Conservation (phyloP, 2,113 vertebrate genomes). For the Tylochromis polylepis region DNA sequence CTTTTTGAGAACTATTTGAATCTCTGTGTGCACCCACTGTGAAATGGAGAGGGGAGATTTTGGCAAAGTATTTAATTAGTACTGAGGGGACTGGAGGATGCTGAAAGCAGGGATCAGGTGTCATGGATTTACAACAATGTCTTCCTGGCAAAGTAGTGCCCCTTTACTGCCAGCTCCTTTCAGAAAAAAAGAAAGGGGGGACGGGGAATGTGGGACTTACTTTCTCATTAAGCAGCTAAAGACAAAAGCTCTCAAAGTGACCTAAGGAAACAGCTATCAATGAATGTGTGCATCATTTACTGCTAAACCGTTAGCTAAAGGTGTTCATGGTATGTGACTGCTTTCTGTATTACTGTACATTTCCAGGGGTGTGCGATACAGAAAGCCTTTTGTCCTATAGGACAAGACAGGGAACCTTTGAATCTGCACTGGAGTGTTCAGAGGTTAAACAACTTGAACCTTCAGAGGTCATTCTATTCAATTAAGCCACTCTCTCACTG, state of each 20-base stretch:
- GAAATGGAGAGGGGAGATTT: slow-evolving; percentile 34
- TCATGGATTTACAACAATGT: slow-evolving; percentile 49
- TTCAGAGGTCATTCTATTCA: slow-evolving; percentile 36
- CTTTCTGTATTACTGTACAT: not conserved
- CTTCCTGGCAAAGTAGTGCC: slow-evolving; percentile 40
- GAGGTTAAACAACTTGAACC: slow-evolving; percentile 69
- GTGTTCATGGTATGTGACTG: not conserved
- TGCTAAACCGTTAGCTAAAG: not conserved
- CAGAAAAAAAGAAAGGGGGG: slow-evolving; percentile 5
- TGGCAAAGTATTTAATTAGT: slow-evolving; percentile 52
- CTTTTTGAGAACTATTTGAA: not conserved
- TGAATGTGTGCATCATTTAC: not conserved
- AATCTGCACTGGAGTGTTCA: slow-evolving; percentile 13
- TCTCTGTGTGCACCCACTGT: slow-evolving; percentile 8
- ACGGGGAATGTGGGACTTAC: slow-evolving; percentile 2
- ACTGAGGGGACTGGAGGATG: slow-evolving; percentile 26
- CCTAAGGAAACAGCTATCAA: not conserved
- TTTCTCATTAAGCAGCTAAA: slow-evolving; percentile 42
- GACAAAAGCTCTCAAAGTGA: slow-evolving; percentile 23
- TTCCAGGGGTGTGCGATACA: not conserved
- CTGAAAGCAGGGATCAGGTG: slow-evolving; percentile 65
- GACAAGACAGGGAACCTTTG: not conserved
- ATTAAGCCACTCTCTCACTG: slow-evolving; percentile 17
- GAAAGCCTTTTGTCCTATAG: not conserved
- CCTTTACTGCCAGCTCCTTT: slow-evolving; percentile 50